Evolutionary conservation across 2,113 vertebrate species (phyloP).

Genomic region (Xenopus borealis): DNA sequence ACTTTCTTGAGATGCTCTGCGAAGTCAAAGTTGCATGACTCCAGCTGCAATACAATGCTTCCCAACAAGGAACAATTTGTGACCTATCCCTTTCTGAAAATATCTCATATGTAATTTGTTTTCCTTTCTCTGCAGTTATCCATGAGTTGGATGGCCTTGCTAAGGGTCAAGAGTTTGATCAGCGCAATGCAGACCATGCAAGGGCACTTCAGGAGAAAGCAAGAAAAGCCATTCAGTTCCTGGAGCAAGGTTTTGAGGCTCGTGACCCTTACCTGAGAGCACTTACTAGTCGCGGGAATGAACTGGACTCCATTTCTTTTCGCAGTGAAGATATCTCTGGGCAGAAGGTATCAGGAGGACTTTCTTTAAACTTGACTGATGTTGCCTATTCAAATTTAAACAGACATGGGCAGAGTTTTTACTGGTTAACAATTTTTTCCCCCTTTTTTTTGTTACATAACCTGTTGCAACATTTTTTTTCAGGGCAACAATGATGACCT

Average conservation of each 20-base stretch:
- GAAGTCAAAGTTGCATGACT: too few relatives aligned
- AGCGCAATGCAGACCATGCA: constrained; percentile 72
- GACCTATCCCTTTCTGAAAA: too few relatives aligned
- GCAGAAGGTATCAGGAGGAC: constrained; percentile 75
- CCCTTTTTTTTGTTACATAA: too few relatives aligned
- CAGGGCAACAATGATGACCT: constrained; percentile 96
- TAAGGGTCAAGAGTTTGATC: constrained; percentile 85
- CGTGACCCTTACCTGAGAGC: constrained; percentile 84
- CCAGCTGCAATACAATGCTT: too few relatives aligned
- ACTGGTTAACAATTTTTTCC: too few relatives aligned
- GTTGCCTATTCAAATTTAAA: too few relatives aligned
- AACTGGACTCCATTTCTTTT: constrained; percentile 95
- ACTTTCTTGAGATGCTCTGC: too few relatives aligned
- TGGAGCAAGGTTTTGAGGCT: constrained; percentile 85
- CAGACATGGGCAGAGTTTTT: too few relatives aligned
- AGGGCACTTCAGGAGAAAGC: constrained; percentile 89
- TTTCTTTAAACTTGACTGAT: too few relatives aligned
- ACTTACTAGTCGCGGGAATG: constrained; percentile 91
- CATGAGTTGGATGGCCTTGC: constrained; percentile 95
- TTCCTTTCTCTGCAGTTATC: constrained; percentile 74
- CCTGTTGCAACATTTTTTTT: too few relatives aligned
- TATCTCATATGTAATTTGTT: too few relatives aligned
- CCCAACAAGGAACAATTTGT: too few relatives aligned
- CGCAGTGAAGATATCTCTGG: constrained; percentile 94
- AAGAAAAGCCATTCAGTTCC: constrained; percentile 82